Conservation (phyloP, 2,888 invertebrate genomes). For the Himalopsyche japonica region DNA sequence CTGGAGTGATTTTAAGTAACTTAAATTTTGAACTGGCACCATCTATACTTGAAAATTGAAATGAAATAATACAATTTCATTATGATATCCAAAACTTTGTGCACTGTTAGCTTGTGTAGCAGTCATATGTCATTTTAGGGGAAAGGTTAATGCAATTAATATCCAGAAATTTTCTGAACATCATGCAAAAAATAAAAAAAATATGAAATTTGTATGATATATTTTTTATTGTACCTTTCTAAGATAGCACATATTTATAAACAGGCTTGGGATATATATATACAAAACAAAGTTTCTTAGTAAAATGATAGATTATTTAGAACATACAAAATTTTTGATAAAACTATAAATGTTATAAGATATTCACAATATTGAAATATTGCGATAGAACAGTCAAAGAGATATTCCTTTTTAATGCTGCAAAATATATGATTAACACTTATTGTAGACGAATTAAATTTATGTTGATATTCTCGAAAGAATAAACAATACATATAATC, state of each 20-base stretch:
- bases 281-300: background rate
- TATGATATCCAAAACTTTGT: too few relatives aligned
- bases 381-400: background rate
- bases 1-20: too few relatives aligned
- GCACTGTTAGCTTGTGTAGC: too few relatives aligned
- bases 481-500: background rate
- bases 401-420: background rate
- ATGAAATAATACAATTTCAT: too few relatives aligned
- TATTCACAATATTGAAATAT: background rate
- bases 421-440: background rate
- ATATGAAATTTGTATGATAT: background rate
- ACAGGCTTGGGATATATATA: background rate
- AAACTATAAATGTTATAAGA: background rate
- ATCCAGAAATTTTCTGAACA: too few relatives aligned
- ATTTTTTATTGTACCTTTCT: constrained; percentile 18
- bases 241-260: constrained; percentile 18
- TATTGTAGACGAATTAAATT: background rate
- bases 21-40: too few relatives aligned
- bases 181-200: too few relatives aligned
- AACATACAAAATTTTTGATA: background rate
- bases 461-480: background rate
- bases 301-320: background rate
- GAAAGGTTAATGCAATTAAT: too few relatives aligned
- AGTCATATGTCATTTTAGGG: too few relatives aligned
- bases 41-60: too few relatives aligned